phyloP scores from a whole-genome alignment of 2,797 vertebrate species.

The Amniataba percoides region DNA sequence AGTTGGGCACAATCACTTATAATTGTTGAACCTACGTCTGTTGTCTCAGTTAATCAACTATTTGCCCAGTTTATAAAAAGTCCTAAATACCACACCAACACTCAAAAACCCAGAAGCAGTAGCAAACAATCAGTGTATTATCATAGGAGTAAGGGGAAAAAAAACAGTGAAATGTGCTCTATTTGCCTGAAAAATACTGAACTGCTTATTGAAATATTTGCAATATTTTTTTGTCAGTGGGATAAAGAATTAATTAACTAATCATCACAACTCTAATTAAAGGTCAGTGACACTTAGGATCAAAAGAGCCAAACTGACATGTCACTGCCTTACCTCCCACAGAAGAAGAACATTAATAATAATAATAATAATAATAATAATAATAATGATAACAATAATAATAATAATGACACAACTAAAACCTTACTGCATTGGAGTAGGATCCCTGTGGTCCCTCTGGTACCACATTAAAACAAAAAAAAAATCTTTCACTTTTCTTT shows the following conservation, averaged over 20 bases:
- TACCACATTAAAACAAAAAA: too few species aligned
- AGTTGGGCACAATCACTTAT: neutral
- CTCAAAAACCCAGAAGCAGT: neutral
- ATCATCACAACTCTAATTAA: neutral
- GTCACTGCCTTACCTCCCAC: neutral
- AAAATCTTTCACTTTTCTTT: too few species aligned
- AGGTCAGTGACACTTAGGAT: neutral
- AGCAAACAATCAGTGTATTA: neutral
- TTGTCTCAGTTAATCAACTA: neutral
- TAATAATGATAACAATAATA: too few species aligned
- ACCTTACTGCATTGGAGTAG: neutral
- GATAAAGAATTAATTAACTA: neutral
- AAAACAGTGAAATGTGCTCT: neutral
- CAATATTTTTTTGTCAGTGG: too few species aligned
- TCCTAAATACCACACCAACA: neutral
- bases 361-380: neutral
- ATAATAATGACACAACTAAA: neutral
- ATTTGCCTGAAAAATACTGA: neutral
- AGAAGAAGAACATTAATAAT: neutral
- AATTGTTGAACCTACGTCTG: neutral
- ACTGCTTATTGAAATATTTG: neutral
- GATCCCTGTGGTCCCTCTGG: neutral
- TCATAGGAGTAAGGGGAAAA: neutral
- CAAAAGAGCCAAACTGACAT: neutral
- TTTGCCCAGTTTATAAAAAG: neutral